Evolutionary conservation across 1,140 invertebrate genomes (phyloP).

Genomic region (Holotrichia oblita): DNA sequence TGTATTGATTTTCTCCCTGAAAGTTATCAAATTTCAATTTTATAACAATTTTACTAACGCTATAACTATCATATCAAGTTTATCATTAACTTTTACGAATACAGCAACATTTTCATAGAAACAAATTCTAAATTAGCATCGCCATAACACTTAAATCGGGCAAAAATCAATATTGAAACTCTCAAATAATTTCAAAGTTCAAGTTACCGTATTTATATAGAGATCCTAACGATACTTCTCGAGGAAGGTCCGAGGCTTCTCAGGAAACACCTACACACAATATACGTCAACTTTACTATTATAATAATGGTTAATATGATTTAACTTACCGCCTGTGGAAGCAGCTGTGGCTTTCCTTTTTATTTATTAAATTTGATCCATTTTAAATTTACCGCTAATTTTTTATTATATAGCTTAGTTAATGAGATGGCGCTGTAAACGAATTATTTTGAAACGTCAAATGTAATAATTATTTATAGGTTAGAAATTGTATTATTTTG

Average conservation of each 20-base stretch:
- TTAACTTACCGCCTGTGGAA: not conserved
- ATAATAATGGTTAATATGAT: slow-evolving; percentile 10
- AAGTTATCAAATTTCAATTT: not conserved
- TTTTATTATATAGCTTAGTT: too few species aligned
- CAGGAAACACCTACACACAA: not conserved
- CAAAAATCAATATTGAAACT: not conserved
- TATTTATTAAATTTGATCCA: not conserved
- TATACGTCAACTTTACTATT: not conserved
- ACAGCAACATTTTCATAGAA: not conserved
- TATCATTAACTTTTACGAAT: not conserved
- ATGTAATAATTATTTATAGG: too few species aligned
- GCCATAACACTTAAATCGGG: not conserved
- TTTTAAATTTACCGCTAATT: too few species aligned
- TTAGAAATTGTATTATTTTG: too few species aligned
- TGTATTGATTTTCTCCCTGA: not conserved
- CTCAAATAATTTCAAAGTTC: not conserved
- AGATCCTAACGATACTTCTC: too few species aligned
- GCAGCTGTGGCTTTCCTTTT: slow-evolving; percentile 12
- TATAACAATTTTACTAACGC: not conserved
- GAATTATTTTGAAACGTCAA: too few species aligned
- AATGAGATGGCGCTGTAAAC: too few species aligned
- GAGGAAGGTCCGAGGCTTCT: slow-evolving; percentile 10
- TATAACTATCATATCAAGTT: not conserved
- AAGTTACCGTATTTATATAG: not conserved
- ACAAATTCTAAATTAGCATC: not conserved